phyloP scores from a whole-genome alignment of 2,797 vertebrate species.

The Molothrus ater region DNA sequence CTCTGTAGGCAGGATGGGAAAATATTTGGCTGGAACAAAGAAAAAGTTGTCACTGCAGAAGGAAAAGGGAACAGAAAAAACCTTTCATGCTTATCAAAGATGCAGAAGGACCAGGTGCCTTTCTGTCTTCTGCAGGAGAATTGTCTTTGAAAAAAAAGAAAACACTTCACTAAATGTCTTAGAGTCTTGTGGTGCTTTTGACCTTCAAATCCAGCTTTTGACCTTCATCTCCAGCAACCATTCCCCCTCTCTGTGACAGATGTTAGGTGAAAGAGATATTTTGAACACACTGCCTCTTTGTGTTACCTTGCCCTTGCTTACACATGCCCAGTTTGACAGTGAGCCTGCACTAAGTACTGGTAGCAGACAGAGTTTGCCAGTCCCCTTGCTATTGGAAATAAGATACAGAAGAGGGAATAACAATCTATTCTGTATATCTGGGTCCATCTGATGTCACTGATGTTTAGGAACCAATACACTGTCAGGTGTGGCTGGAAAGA shows the following conservation, averaged over 20 bases:
- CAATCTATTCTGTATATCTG: not conserved
- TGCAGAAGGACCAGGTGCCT: not conserved
- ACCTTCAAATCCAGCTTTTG: not conserved
- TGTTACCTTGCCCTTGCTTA: not conserved
- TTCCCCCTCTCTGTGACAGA: not conserved
- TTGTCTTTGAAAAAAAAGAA: not conserved
- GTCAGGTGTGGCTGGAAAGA: not conserved
- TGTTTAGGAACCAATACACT: not conserved
- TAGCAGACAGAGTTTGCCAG: not conserved
- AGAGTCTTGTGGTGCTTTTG: not conserved
- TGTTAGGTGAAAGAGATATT: not conserved
- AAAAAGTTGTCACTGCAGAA: not conserved
- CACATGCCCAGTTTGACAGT: not conserved
- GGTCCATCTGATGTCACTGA: not conserved
- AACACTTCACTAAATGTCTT: not conserved
- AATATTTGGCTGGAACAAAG: not conserved
- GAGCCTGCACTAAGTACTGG: not conserved
- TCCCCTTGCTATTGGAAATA: not conserved
- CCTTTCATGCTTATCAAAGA: not conserved
- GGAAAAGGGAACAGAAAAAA: not conserved
- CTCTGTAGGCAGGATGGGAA: not conserved
- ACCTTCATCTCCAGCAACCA: not conserved
- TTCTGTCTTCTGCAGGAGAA: not conserved
- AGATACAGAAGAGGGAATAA: not conserved
- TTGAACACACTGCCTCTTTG: not conserved